Conservation (phyloP, 2,888 invertebrate species). For the Allygus modestus region DNA sequence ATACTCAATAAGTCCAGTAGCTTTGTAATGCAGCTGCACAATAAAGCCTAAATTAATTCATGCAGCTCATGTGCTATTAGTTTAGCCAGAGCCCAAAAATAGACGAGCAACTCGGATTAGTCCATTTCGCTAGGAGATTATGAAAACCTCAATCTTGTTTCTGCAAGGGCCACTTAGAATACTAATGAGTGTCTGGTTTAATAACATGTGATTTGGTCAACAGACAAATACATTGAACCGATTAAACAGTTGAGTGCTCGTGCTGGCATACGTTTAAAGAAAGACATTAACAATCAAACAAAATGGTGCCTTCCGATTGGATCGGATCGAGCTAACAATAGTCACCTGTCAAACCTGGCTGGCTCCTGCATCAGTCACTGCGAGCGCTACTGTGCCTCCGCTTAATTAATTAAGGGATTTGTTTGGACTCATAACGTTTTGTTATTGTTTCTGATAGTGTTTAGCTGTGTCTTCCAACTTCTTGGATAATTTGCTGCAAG, state of each 20-base stretch:
- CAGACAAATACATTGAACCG: background rate
- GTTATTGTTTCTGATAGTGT: constrained; percentile 2
- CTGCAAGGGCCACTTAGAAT: background rate
- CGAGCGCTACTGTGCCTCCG: background rate
- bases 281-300: background rate
- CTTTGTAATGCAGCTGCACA: background rate
- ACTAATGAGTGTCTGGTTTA: background rate
- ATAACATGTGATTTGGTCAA: background rate
- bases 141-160: background rate
- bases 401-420: constrained; percentile 22
- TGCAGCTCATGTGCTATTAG: background rate
- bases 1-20: too few species aligned
- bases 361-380: background rate
- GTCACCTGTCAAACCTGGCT: constrained; percentile 34
- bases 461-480: background rate
- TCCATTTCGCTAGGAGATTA: background rate
- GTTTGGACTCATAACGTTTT: constrained; percentile 1
- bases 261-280: background rate
- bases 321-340: constrained; percentile 27
- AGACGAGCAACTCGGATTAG: constrained; percentile 20
- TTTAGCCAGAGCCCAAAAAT: background rate
- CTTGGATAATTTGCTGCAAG: constrained; percentile 6
- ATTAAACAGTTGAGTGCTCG: background rate
- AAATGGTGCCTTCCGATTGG: constrained; percentile 17
- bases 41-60: background rate